These are phyloP conservation scores for Tiphia femorata DNA, from an alignment of 2,888 invertebrate species.

Conservation along the genomic window DNA sequence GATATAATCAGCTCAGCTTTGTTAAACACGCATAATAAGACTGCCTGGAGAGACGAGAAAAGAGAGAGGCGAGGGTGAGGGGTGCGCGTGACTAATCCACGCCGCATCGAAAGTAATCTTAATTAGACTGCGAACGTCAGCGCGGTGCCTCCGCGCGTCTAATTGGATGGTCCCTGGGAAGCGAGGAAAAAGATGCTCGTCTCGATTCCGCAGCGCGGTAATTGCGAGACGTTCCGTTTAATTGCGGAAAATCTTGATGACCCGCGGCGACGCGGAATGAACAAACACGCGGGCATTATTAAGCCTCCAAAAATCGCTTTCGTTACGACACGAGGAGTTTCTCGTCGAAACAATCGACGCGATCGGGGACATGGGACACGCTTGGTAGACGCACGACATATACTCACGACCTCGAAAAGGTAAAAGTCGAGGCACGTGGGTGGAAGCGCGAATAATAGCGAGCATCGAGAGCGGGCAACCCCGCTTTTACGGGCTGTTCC, in stretches of 20 bases:
- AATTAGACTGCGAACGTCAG: conserved; percentile 50
- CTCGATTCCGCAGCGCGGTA: not conserved
- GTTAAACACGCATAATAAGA: conserved; percentile 61
- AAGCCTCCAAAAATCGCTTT: no score
- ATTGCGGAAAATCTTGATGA: not conserved
- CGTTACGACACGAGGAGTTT: no score
- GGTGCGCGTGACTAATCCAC: conserved; percentile 50
- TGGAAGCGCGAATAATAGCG: no score
- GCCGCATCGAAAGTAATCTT: conserved; percentile 51
- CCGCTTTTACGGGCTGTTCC: no score
- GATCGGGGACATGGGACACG: not conserved
- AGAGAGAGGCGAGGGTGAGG: conserved; percentile 11
- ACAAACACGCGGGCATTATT: no score
- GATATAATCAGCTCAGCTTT: conserved; percentile 66
- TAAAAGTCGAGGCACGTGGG: no score
- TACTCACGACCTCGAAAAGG: not conserved
- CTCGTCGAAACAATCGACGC: not conserved
- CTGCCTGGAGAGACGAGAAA: conserved; percentile 33
- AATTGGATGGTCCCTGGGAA: not conserved
- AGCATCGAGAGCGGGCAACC: no score
- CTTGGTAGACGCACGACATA: not conserved
- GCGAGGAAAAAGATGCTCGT: no score
- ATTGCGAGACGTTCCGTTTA: not conserved
- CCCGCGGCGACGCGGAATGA: no score
- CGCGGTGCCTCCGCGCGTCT: conserved; percentile 6